Evolutionary conservation across 2,888 invertebrate species (phyloP), one percentile per base, ranked within the genome.

Genomic region (Drosophila pegasa): DNA sequence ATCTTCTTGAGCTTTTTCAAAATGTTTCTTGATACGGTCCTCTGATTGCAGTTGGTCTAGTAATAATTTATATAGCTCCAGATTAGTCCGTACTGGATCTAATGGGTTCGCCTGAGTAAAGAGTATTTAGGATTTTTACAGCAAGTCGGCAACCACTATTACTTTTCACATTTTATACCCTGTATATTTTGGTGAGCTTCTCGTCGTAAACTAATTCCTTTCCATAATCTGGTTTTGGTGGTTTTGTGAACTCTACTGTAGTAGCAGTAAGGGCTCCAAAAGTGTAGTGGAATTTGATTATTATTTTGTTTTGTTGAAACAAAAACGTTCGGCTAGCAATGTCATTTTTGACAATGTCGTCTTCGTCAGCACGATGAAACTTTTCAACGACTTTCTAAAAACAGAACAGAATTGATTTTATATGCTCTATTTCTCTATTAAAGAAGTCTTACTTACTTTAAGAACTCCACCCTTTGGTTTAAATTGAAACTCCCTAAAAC

Each of bases 141-240:
- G 27, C 6, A 20, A 38, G 8, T 25, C 7, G n/a, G 1, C 3
- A 27, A 1, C 2, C 4, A 14, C 7, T 16, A 18, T 40, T 22
- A 3, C 5, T 14, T 20, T 14, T 0, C 1, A 7, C 8, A 22
- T 55, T 0, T 18, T 37, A 3, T 89, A 95, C 96, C 82, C 94
- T 94, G 83, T 96, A 96, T 35, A 94, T 94, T 20, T 93, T 93
- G 0, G 95, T 95, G 70, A 95, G 93, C 4, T 94, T 93, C 1
- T 95, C 94, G 87, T 94, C 93, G 74, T 94, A 96, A 38, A 93
- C 90, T 10, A 96, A 93, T 76, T 94, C 94, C 6, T 95, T 94
- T 0, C 95, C 96, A 80, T 95, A 94, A 83, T 96, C 96, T 0
- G 95, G 94, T 57, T 94, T 91, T 6, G 95, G 94, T 0, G 96